Evolutionary conservation across 2,888 invertebrate genomes (phyloP), one percentile per base, ranked within the genome.

Genomic region (Heliconius charithonia): DNA sequence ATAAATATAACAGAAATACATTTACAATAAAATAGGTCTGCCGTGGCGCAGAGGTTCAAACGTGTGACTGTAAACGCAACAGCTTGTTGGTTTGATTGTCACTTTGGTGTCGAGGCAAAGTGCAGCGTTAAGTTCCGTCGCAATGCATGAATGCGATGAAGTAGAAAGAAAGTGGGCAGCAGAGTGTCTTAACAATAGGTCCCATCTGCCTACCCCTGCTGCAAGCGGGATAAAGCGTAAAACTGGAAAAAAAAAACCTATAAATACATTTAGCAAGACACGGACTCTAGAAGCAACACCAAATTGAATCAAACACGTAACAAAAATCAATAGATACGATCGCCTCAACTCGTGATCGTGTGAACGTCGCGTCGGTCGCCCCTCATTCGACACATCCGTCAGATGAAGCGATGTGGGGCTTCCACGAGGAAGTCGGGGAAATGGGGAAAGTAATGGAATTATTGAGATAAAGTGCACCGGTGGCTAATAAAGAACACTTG

Each of bases 301-400:
- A 74, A 56, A 72, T 73, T 72, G 45, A 72, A 72, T 72, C 37
- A 73, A 66, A 72, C 72, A 77, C 72, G 77, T 77, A 56, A 77
- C 72, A 73, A 70, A 70, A 76, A 69, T 66, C 73, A 77, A 73
- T 73, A 73, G 77, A 66, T 63, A 67, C 82, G 82, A 67, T 70
- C 77, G 80, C 79, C 81, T 81, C 83, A 78, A 84, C 86, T 73
- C 72, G 88, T 88, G 87, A 88, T 86, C 89, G 89, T 89, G 92
- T 87, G 90, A 91, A 87, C 86, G 79, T 85, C 84, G 83, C 82
- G 74, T 22, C 65, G 45, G 62, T 73, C 73, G 73, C 87, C 89
- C 87, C 83, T 83, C 87, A 86, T 89, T 88, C 87, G 87, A 86
- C 87, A 86, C 90, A 89, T 92, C 91, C 90, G 91, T 87, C 87